Evolutionary conservation across 1,140 invertebrate species (phyloP), one percentile per base, ranked within the genome.

Genomic region (Dreissena rostriformis): DNA sequence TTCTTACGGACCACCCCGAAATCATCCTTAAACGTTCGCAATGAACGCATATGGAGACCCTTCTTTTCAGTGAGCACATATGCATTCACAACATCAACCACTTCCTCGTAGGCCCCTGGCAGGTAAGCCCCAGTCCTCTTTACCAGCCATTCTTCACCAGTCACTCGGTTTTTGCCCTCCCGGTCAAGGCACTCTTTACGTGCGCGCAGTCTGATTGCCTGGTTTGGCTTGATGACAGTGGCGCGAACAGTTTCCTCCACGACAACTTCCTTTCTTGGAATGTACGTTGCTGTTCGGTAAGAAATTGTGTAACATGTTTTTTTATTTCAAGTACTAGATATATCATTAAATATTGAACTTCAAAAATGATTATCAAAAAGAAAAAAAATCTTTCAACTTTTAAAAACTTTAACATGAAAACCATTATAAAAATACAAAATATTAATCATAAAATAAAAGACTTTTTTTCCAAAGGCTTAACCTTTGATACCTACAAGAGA

Each of bases 91-190:
- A 94, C 86, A 84, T 94, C 92, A 0, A 95, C 91, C 22, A 95
- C 92, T 87, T 94, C 93, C 87, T 95, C 94, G 83, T 94, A 94
- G n/a, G 93, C 94, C 24, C 93, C 94, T 15, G 94, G 94, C 22
- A 95, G 88, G 86, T 95, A 95, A 22, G 94, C 94, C 67, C 94
- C 94, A 29, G 89, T 92, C 84, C 93, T 92, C 82, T 94, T 94
- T 0, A 94, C 92, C 29, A 95, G 86, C 94, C 94, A 95, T 89
- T 95, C 94, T 86, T 95, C 94, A 26, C 92, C 94, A 28, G 94
- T 94, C 0, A 95, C 94, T 39, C 94, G 82, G 11, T 82, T 68
- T 10, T 88, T 89, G 10, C 94, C 93, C 51, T 94, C 90, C 51
- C 94, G 79, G 87, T 95, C 94, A 51, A 89, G 89, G 49, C 93